Conservation (phyloP, 1,140 invertebrate genomes). For the Palaemon carinicauda region DNA sequence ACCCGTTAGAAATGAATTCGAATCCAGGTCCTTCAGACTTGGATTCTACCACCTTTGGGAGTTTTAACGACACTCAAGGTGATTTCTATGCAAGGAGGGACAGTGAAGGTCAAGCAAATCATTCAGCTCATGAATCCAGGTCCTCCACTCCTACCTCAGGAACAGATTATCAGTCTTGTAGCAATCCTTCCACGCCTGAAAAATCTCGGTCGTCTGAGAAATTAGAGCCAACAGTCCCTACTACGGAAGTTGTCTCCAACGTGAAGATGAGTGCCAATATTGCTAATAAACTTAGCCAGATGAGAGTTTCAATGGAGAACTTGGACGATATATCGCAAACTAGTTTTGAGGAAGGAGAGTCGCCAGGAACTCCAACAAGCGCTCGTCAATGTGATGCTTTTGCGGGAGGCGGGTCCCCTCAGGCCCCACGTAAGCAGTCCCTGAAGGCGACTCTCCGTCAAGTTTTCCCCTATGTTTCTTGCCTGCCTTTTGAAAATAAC, state of each 20-base stretch:
- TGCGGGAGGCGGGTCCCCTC: background rate
- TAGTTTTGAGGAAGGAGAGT: slow-evolving; percentile 18
- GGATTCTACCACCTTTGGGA: background rate
- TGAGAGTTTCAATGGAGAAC: slow-evolving; percentile 10
- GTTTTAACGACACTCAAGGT: background rate
- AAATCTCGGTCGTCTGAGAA: background rate
- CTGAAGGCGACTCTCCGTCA: slow-evolving; percentile 37
- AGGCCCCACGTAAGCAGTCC: background rate
- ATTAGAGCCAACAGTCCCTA: background rate
- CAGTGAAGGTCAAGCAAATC: background rate
- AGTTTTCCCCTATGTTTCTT: slow-evolving; percentile 49
- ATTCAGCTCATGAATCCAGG: background rate
- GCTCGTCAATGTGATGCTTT: background rate
- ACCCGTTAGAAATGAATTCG: too few relatives aligned
- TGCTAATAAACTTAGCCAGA: slow-evolving; percentile 31
- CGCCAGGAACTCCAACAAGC: background rate
- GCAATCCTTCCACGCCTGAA: slow-evolving; percentile 22
- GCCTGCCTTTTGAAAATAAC: slow-evolving; percentile 57
- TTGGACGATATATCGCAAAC: background rate
- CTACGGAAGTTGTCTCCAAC: background rate
- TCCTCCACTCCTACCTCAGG: slow-evolving; percentile 30
- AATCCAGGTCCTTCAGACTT: background rate
- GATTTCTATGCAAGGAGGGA: background rate
- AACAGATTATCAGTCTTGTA: slow-evolving; percentile 42
- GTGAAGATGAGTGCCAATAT: slow-evolving; percentile 50